A percentile compares a stretch with the other conserved stretches of the same genome.
Conservation (phyloP, 2,888 invertebrate genomes). For the Dasypolia templi region DNA sequence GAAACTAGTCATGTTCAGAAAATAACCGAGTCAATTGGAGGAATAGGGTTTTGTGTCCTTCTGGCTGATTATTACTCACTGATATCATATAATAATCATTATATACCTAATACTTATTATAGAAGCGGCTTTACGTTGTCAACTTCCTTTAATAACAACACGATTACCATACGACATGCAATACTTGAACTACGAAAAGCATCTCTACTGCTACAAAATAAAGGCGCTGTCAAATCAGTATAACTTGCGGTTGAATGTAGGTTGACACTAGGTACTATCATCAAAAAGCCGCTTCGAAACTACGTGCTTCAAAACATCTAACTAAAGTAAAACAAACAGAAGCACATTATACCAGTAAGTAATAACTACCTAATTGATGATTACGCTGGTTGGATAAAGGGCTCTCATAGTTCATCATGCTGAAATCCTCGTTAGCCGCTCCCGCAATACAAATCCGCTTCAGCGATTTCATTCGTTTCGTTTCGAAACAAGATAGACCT, state of each 20-base stretch:
- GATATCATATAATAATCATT: not conserved
- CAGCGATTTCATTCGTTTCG: conserved; percentile 80
- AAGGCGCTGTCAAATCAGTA: not conserved
- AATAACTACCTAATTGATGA: conserved; percentile 65
- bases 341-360: conserved; percentile 64
- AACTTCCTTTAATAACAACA: not conserved
- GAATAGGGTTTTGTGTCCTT: not conserved
- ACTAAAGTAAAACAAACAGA: conserved; percentile 50
- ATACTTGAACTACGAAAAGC: not conserved
- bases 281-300: conserved; percentile 4
- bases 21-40: not conserved
- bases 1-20: not conserved
- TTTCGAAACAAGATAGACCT: conserved; percentile 73
- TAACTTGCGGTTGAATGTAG: not conserved
- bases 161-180: not conserved
- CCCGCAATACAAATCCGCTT: conserved; percentile 87
- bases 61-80: not conserved
- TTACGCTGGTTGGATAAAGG: conserved; percentile 76
- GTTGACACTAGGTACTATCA: conserved; percentile 2
- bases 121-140: not conserved
- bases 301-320: conserved; percentile 32
- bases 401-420: conserved; percentile 81
- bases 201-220: not conserved
- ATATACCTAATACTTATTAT: not conserved
- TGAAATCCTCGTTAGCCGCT: conserved; percentile 83